Conservation (phyloP, 2,113 vertebrate species). For the Potamarius usumacintae region DNA sequence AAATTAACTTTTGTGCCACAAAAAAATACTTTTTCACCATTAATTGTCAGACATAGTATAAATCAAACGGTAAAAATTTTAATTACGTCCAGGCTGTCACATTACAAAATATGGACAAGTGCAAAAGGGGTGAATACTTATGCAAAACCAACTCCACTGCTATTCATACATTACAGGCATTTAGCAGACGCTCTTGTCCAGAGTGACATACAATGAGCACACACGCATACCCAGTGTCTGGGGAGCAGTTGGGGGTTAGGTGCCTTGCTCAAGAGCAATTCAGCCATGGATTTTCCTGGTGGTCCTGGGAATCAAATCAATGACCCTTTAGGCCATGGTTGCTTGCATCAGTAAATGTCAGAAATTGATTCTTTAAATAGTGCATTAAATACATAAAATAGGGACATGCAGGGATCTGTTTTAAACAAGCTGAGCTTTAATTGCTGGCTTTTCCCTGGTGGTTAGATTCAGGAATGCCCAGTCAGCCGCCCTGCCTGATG, state of each 20-base stretch:
- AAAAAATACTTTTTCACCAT: not conserved
- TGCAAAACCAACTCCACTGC: not conserved
- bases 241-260: no score
- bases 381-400: not conserved
- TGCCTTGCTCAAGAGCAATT: no score
- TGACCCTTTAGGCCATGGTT: no score
- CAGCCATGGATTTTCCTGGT: no score
- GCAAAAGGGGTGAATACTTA: not conserved
- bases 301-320: no score
- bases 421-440: not conserved
- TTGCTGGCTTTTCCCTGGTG: slow-evolving; percentile 32
- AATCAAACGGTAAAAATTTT: not conserved
- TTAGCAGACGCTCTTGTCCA: no score
- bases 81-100: not conserved
- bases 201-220: no score
- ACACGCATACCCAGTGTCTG: no score
- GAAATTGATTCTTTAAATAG: not conserved
- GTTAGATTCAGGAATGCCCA: slow-evolving; percentile 59
- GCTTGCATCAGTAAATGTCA: not conserved
- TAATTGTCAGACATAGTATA: not conserved
- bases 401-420: not conserved
- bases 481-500: slow-evolving; percentile 60
- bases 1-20: not conserved
- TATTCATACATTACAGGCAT: not conserved
- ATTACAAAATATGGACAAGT: not conserved